Evolutionary conservation across 2,113 vertebrate genomes (phyloP), one percentile per base, ranked within the genome.

Genomic region (Corydoras sp.): DNA sequence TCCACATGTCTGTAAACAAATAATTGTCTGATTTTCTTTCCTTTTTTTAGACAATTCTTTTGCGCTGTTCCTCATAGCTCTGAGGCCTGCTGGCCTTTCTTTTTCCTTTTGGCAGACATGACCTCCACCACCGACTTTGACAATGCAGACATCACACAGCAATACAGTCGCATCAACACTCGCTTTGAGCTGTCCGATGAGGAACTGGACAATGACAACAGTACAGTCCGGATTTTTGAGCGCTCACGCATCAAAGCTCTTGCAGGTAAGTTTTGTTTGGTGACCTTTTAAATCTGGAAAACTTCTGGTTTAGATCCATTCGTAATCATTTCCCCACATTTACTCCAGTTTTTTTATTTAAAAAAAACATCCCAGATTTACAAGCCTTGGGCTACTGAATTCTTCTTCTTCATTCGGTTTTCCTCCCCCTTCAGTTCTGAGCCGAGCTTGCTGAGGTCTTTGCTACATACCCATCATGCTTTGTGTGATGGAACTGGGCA

Each of bases 191-290:
- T 93, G 54, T 86, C 83, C 0, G 94, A 95, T 0, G 95, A 95
- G 71, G 96, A 98, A 68, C 88, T 98, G 72, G 96, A 99, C 89
- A 97, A 98, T 0, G 97, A 98, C 90, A 95, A 96, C 90, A 92
- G 93, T 91, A 97, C 96, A 0, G 95, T 93, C 0, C 85, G 96
- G 59, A 92, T 96, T 71, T 99, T 98, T 0, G 97, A 99, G 84
- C 92, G 97, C 80, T 99, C 97, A 35, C 93, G 97, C 87, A 99
- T 99, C 90, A 98, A 98, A 87, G 95, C 95, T 56, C 90, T 99
- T 51, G 96, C 97, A 92, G 97, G 97, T 99, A 85, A 87, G 82
- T 67, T 69, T 18, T 58, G 50, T 49, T n/a, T 18, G 5, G 54
- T 68, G 12, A 62, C 29, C 51, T 24, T 65, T 66, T 60, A 3